phyloP scores from a whole-genome alignment of 2,113 vertebrate genomes.

The Corythornis cristatus region DNA sequence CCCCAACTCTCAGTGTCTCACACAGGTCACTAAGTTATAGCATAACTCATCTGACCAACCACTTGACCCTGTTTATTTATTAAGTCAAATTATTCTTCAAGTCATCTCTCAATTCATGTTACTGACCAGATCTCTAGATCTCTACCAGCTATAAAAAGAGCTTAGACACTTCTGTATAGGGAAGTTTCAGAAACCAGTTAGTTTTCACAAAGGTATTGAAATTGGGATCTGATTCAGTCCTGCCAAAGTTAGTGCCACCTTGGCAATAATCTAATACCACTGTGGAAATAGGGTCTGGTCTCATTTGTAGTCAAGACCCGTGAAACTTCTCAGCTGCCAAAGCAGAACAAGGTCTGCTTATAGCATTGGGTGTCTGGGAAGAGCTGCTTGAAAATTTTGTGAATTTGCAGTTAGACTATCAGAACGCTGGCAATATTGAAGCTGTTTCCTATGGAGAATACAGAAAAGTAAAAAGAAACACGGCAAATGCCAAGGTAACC shows the following conservation, averaged over 20 bases:
- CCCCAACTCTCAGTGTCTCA: background rate
- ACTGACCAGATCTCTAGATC: background rate
- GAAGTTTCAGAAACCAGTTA: background rate
- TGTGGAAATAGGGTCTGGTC: background rate
- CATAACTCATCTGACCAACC: background rate
- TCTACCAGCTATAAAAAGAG: background rate
- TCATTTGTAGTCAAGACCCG: background rate
- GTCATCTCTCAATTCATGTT: accelerated
- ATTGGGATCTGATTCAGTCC: background rate
- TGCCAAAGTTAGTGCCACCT: background rate
- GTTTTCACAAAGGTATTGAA: background rate
- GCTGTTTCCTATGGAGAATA: background rate
- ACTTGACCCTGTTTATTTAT: background rate
- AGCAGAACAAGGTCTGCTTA: background rate
- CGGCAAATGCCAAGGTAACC: background rate
- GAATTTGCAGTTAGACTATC: background rate
- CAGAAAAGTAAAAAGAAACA: background rate
- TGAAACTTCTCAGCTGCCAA: background rate
- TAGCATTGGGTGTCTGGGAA: background rate
- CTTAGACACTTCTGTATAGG: background rate
- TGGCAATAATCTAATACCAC: background rate
- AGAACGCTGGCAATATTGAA: background rate
- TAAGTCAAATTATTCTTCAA: background rate
- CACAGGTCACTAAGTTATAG: background rate
- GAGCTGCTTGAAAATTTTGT: background rate